Conservation (phyloP, 1,140 invertebrate species). For the Adoxophyes honmai region DNA sequence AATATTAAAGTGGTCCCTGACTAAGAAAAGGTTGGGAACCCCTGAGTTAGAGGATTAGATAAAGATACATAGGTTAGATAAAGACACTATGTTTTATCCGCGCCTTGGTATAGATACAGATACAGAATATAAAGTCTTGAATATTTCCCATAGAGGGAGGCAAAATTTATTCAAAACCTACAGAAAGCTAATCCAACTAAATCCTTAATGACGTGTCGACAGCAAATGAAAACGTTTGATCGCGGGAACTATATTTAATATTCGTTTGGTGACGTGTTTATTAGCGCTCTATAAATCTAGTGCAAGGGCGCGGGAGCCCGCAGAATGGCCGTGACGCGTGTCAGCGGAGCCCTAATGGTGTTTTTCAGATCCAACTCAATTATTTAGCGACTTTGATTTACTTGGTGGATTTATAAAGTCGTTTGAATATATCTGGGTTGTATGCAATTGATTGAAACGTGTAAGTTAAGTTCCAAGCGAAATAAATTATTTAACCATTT, state of each 20-base stretch:
- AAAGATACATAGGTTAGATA: too few relatives aligned
- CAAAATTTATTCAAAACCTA: neutral
- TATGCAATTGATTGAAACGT: too few relatives aligned
- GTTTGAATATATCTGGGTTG: neutral
- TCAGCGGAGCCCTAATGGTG: conserved; percentile 50
- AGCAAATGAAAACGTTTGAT: conserved; percentile 48
- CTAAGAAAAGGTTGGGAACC: too few relatives aligned
- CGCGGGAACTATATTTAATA: conserved; percentile 36
- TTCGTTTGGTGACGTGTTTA: conserved; percentile 51
- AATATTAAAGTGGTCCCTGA: too few relatives aligned
- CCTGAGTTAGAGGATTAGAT: too few relatives aligned
- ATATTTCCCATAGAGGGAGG: neutral
- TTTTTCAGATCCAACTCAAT: conserved; percentile 50
- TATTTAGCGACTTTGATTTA: conserved; percentile 61
- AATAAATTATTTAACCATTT: too few relatives aligned
- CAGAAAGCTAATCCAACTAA: conserved; percentile 17
- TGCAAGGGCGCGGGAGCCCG: conserved; percentile 36
- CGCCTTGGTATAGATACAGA: too few relatives aligned
- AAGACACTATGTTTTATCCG: too few relatives aligned
- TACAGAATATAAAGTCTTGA: too few relatives aligned
- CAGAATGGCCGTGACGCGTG: conserved; percentile 56
- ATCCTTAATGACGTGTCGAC: conserved; percentile 34
- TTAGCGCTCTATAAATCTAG: conserved; percentile 52
- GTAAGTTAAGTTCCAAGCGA: too few relatives aligned
- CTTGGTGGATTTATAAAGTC: conserved; percentile 42